Percentiles rank a stretch among this genome's conserved stretches.
Evolutionary conservation across 2,113 vertebrate genomes (phyloP).

Genomic region (Ceuthmochares aereus): DNA sequence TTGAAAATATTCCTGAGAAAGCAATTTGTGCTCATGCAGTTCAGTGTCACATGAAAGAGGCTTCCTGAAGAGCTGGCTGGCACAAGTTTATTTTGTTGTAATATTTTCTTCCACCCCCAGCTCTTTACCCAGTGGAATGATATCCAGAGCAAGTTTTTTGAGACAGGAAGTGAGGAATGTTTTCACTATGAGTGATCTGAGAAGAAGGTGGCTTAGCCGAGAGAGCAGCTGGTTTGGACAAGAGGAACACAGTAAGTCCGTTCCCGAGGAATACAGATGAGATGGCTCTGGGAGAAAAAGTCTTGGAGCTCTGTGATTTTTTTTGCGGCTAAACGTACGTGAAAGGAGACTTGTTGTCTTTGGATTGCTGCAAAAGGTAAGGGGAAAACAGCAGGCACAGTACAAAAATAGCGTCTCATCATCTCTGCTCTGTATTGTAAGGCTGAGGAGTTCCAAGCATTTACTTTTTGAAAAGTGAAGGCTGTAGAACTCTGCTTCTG

Average conservation of each 20-base stretch:
- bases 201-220: constrained; percentile 55
- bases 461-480: neutral
- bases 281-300: constrained; percentile 24
- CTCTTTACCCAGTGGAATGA: constrained; percentile 79
- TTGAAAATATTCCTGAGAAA: neutral
- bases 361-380: constrained; percentile 49
- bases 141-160: constrained; percentile 63
- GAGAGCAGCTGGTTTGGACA: constrained; percentile 35
- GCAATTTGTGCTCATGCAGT: neutral
- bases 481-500: neutral
- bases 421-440: neutral
- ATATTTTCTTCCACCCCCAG: constrained; percentile 50
- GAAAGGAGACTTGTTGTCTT: neutral
- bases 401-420: neutral
- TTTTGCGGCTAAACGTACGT: neutral
- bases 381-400: neutral
- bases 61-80: neutral
- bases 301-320: accelerated
- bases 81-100: constrained; percentile 7
- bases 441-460: neutral
- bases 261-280: constrained; percentile 62
- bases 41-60: neutral
- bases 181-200: constrained; percentile 69
- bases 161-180: constrained; percentile 87
- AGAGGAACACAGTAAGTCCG: constrained; percentile 26